Conservation (phyloP, 2,888 invertebrate genomes). For the Thymelicus sylvestris region DNA sequence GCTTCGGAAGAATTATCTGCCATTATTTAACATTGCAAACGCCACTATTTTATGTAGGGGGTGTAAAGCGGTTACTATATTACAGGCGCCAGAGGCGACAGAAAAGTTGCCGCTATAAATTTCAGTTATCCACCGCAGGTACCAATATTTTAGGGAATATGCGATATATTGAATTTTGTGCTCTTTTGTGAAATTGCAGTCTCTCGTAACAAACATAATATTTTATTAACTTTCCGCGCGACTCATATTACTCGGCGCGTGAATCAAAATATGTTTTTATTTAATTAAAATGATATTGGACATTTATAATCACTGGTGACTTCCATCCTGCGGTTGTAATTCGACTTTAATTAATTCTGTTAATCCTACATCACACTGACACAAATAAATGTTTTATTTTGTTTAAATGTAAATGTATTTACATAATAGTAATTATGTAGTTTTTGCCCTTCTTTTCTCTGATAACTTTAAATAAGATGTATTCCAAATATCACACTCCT, state of each 20-base stretch:
- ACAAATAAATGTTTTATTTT: too few relatives aligned
- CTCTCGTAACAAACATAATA: not conserved
- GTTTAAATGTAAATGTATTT: too few relatives aligned
- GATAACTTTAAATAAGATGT: too few relatives aligned
- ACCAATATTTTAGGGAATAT: constrained; percentile 14
- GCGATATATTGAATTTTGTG: constrained; percentile 19
- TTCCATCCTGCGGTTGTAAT: too few relatives aligned
- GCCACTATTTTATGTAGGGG: constrained; percentile 23
- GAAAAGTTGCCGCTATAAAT: constrained; percentile 27
- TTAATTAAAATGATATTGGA: not conserved
- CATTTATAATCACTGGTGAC: too few relatives aligned
- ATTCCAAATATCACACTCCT: too few relatives aligned
- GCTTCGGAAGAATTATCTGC: constrained; percentile 23
- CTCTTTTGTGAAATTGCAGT: constrained; percentile 6
- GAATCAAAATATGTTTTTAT: not conserved
- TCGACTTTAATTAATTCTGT: too few relatives aligned
- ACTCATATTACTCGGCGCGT: too few relatives aligned
- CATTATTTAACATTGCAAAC: constrained; percentile 14
- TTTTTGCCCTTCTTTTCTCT: too few relatives aligned
- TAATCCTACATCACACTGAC: too few relatives aligned
- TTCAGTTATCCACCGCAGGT: constrained; percentile 22
- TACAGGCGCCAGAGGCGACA: constrained; percentile 13
- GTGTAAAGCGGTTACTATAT: constrained; percentile 26
- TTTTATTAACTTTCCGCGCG: not conserved
- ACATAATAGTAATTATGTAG: too few relatives aligned